These are phyloP conservation scores for Lacanobia oleracea DNA, from an alignment of 2,888 invertebrate species.

Conservation along the genomic window DNA sequence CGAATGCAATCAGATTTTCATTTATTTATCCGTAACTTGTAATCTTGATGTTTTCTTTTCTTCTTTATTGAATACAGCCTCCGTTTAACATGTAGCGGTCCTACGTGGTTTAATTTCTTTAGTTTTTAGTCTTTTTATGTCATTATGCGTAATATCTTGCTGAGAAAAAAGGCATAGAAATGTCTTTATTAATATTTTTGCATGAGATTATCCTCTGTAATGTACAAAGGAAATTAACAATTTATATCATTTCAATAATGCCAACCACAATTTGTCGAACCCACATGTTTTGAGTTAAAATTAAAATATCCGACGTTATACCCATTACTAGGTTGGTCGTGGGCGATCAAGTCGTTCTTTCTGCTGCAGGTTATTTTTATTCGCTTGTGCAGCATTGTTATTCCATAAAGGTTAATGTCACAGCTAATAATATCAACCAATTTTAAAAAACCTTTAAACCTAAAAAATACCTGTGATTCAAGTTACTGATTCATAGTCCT, in stretches of 20 bases:
- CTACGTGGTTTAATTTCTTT: slow-evolving; percentile 57
- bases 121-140: slow-evolving; percentile 37
- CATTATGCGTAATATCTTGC: slow-evolving; percentile 46
- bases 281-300: not conserved
- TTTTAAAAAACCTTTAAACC: too few species aligned
- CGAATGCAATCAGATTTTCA: slow-evolving; percentile 83
- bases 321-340: not conserved
- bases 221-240: slow-evolving; percentile 34
- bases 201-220: slow-evolving; percentile 9
- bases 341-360: not conserved
- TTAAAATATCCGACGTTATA: not conserved
- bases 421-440: too few species aligned
- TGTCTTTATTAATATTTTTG: slow-evolving; percentile 12
- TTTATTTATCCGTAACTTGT: slow-evolving; percentile 77
- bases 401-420: slow-evolving; percentile 2
- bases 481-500: not conserved
- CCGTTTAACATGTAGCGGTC: slow-evolving; percentile 54
- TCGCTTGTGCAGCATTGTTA: not conserved
- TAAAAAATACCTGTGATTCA: not conserved
- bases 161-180: slow-evolving; percentile 26
- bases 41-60: slow-evolving; percentile 73
- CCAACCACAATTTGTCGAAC: not conserved
- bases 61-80: slow-evolving; percentile 48
- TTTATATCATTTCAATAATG: slow-evolving; percentile 18
- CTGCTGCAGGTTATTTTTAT: not conserved